Base-by-base conservation (phyloP, 2,113 vertebrate species). In the Aramus guarauna region DNA sequence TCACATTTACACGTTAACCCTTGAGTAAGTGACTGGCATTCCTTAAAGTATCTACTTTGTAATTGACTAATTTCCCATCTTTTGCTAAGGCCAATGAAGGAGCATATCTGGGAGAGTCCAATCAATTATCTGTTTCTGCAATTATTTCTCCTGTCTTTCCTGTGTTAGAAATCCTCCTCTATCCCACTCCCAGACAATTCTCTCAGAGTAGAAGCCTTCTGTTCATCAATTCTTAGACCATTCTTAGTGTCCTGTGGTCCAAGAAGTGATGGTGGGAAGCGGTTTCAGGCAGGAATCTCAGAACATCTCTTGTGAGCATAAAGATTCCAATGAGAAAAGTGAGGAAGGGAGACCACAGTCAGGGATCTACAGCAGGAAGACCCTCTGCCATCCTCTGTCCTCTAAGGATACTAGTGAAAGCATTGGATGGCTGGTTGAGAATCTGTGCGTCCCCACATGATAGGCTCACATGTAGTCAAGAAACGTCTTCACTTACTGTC, bases 1-100 rank as follows among this genome's bases (percentile, higher is more conserved):
- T 92, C 62, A 41, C 58, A 4, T 94, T 95, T 91, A 85, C 48
- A 55, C 15, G 20, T 73, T 90, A 95, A 92, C 66, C 41, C 69
- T 75, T 91, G 58, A 78, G 48, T 64, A 48, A 90, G 17, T 2
- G 0, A 64, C 27, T 47, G 68, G 58, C 1, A 0, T 91, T 79
- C 55, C 47, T 80, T 75, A 68, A 80, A 75, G 48, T 74, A 47
- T 84, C 62, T 77, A 43, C 55, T 73, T 89, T 50, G 27, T 73
- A 66, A 85, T 11, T 67, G 52, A 63, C 62, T 60, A 4, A 53
- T 90, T 73, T 67, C 43, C 27, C 15, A 24, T 56, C 39, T 79
- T 94, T 86, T 80, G 48, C 48, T 72, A 53, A 76, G 73, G 62
- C 45, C 23, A 69, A 34, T 59, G 36, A 59, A 68, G 45, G n/a